Conservation (phyloP, 1,140 invertebrate genomes). For the Aphelinus atriplicis region DNA sequence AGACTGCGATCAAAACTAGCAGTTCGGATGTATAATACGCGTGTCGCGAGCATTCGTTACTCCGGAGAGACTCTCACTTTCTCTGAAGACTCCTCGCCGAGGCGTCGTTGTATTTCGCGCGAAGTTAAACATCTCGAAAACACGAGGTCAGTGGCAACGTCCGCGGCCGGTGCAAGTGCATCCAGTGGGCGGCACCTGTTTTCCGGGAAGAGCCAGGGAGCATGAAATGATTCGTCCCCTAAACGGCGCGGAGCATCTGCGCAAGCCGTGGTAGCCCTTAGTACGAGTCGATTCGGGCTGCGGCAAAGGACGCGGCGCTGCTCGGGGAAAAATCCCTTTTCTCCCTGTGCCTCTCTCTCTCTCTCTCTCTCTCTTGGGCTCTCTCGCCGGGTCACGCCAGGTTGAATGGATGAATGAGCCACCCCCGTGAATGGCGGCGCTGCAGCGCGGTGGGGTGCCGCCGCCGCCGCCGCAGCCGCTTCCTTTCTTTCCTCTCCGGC, state of each 20-base stretch:
- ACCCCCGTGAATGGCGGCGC: slow-evolving; percentile 49
- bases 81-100: no score
- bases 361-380: background rate
- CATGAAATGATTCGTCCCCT: slow-evolving; percentile 19
- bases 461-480: background rate
- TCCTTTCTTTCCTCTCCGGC: slow-evolving; percentile 21
- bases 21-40: no score
- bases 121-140: background rate
- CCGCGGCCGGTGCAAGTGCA: background rate
- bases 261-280: no score
- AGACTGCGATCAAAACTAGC: no score
- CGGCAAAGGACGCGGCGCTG: no score
- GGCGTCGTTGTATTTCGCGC: no score
- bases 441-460: slow-evolving; percentile 55
- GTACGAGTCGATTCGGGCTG: no score
- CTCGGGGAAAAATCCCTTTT: background rate
- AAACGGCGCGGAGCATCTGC: no score
- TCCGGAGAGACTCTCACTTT: no score
- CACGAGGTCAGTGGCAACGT: background rate
- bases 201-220: background rate
- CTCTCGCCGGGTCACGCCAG: slow-evolving; percentile 4
- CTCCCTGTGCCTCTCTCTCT: background rate
- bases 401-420: slow-evolving; percentile 42
- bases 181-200: no score
- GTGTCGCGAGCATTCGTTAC: no score